These are phyloP conservation scores for Enteromius mattozi DNA, from an alignment of 2,797 vertebrate genomes.

Conservation along the genomic window DNA sequence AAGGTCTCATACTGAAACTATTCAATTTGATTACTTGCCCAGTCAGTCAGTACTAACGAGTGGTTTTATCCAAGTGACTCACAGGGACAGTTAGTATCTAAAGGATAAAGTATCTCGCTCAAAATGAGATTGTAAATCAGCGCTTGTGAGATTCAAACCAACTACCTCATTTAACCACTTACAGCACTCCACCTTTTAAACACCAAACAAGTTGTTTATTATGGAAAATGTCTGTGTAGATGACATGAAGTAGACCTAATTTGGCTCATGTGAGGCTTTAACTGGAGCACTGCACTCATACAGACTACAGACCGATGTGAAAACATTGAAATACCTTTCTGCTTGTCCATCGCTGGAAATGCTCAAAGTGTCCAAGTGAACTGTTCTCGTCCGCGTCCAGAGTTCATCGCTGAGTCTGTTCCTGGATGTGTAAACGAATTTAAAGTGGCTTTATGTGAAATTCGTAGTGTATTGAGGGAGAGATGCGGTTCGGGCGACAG, in stretches of 20 bases:
- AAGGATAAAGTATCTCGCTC: neutral
- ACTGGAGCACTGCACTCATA: neutral
- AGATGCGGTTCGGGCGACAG: neutral
- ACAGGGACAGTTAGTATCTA: neutral
- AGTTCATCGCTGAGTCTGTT: constrained; percentile 19
- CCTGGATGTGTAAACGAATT: neutral
- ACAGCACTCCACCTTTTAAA: neutral
- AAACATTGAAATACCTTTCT: constrained; percentile 71
- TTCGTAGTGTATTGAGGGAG: neutral
- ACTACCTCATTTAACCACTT: neutral
- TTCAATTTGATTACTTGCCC: neutral
- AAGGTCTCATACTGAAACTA: neutral
- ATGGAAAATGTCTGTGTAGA: neutral
- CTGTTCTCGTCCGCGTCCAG: constrained; percentile 32
- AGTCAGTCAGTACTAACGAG: neutral
- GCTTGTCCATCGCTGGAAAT: constrained; percentile 75
- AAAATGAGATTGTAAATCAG: neutral
- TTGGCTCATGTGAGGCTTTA: neutral
- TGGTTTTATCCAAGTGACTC: neutral
- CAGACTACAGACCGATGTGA: neutral
- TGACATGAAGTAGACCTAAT: neutral
- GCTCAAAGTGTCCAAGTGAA: constrained; percentile 54
- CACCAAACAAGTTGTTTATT: neutral
- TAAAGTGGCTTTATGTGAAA: neutral
- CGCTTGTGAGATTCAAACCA: neutral